Conservation (phyloP, 92 coral and sea anemone species). For the Ricordea florida region DNA sequence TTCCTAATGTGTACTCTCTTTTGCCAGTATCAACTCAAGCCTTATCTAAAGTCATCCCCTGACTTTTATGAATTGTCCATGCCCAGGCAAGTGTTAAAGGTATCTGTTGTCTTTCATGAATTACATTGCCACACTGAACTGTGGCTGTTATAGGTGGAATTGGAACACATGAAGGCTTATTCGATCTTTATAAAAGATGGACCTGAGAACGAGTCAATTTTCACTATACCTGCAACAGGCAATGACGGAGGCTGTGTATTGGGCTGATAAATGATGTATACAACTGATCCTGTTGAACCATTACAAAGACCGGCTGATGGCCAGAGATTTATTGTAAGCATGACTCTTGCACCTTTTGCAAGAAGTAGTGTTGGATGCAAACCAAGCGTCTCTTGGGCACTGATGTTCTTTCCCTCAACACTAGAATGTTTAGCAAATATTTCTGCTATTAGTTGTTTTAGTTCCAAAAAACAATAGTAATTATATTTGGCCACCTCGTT, state of each 20-base stretch:
- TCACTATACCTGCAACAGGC: conserved; percentile 54
- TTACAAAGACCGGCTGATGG: conserved; percentile 57
- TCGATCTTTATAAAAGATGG: conserved; percentile 30
- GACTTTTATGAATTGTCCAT: too few relatives aligned
- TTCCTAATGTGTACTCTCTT: conserved; percentile 29
- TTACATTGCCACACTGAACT: conserved; percentile 10
- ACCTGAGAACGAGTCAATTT: conserved; percentile 45
- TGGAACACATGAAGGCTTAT: too few relatives aligned
- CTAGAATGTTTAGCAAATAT: conserved; percentile 62
- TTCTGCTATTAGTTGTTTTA: conserved; percentile 50
- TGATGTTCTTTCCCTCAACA: conserved; percentile 15
- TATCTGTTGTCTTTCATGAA: too few relatives aligned
- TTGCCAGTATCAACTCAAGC: conserved; percentile 45
- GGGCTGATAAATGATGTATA: conserved; percentile 36
- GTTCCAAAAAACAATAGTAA: conserved; percentile 18
- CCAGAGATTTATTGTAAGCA: conserved; percentile 60
- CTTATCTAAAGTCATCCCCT: too few relatives aligned
- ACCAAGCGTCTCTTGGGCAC: conserved; percentile 56
- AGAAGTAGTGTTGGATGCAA: conserved; percentile 54
- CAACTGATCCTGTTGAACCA: conserved; percentile 34
- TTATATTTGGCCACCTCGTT: conserved; percentile 56
- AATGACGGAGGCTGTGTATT: conserved; percentile 42
- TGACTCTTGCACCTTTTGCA: conserved; percentile 39
- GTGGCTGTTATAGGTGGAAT: conserved; percentile 20
- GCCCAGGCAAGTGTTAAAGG: too few relatives aligned